Conservation (phyloP, 2,113 vertebrate species). For the Synchiropus splendidus region DNA sequence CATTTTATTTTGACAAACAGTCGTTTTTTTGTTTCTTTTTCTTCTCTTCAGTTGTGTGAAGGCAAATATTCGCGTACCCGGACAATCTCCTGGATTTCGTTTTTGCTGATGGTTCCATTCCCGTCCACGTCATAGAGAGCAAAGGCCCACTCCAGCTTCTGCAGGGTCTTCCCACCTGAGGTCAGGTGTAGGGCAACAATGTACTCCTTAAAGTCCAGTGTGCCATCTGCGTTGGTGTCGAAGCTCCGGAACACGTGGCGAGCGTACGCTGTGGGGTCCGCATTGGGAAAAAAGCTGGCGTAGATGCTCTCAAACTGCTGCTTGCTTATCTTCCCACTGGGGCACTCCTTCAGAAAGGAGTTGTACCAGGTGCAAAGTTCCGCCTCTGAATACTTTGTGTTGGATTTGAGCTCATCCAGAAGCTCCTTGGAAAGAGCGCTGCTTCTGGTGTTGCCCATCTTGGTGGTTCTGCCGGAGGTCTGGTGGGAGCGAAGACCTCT, state of each 20-base stretch:
- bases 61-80: no score
- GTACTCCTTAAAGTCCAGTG: conserved; percentile 77
- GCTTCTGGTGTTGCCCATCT: conserved; percentile 75
- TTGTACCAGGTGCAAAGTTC: conserved; percentile 74
- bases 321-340: conserved; percentile 66
- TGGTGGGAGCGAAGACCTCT: no score
- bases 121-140: conserved; percentile 76
- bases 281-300: conserved; percentile 73
- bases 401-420: conserved; percentile 71
- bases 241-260: conserved; percentile 76
- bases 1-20: no score
- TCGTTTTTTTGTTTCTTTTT: no score
- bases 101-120: conserved; percentile 75
- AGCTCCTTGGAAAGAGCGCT: conserved; percentile 71
- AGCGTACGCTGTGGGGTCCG: conserved; percentile 67
- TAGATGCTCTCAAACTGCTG: conserved; percentile 75
- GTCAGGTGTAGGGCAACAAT: conserved; percentile 76
- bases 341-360: conserved; percentile 74
- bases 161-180: conserved; percentile 70
- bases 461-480: conserved; percentile 4
- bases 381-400: conserved; percentile 68
- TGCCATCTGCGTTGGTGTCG: conserved; percentile 73
- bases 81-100: conserved; percentile 72
- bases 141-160: conserved; percentile 78
- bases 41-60: no score